phyloP scores from a whole-genome alignment of 2,113 vertebrate species.

The Takifugu flavidus region DNA sequence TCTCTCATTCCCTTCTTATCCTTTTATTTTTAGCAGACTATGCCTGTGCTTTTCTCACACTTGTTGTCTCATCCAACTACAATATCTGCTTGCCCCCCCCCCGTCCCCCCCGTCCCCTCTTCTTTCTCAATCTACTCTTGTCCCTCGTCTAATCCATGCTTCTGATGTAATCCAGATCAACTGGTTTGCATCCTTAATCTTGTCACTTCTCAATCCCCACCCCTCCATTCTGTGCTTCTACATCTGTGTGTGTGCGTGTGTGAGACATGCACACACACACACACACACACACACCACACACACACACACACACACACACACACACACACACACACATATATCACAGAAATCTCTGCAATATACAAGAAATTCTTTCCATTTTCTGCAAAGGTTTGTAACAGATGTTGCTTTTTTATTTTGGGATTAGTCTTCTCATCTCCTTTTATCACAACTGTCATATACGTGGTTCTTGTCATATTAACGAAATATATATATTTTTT shows the following conservation, averaged over 20 bases:
- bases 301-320: not conserved
- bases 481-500: not conserved
- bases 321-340: not conserved
- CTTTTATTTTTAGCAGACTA: conserved; percentile 57
- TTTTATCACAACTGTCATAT: not conserved
- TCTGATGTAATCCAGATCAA: conserved; percentile 73
- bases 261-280: not conserved
- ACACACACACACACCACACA: not conserved
- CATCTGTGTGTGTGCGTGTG: conserved; percentile 22
- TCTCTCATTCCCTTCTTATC: conserved; percentile 31
- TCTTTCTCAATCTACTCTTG: conserved; percentile 49
- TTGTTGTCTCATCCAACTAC: conserved; percentile 46
- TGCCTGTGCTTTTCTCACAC: conserved; percentile 32
- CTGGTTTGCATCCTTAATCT: conserved; percentile 71
- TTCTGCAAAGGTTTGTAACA: too few relatives aligned
- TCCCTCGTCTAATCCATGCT: conserved; percentile 64
- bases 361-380: too few relatives aligned
- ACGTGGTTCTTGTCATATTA: not conserved
- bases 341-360: too few relatives aligned
- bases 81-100: conserved; percentile 7
- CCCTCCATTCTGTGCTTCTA: conserved; percentile 26
- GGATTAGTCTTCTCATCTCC: not conserved
- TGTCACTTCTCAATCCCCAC: conserved; percentile 66
- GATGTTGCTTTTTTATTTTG: not conserved
- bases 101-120: not conserved